phyloP scores from a whole-genome alignment of 2,888 invertebrate genomes.

The Biston betularia region DNA sequence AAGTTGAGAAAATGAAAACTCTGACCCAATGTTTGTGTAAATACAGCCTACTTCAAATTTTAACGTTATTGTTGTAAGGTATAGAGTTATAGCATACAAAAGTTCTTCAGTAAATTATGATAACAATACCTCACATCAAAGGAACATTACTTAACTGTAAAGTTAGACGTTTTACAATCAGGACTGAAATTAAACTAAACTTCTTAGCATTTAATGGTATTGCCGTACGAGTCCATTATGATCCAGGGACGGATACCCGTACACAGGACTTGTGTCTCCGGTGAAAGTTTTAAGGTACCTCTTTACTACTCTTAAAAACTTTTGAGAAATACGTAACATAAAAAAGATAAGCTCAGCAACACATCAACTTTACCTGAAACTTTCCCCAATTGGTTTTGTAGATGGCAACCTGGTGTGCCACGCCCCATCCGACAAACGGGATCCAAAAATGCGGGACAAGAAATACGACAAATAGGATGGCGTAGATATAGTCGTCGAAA shows the following conservation, averaged over 20 bases:
- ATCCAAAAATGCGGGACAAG: slow-evolving; percentile 90
- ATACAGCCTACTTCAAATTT: background rate
- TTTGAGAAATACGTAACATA: too few species aligned
- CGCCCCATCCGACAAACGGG: slow-evolving; percentile 90
- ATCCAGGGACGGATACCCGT: too few species aligned
- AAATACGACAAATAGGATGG: slow-evolving; percentile 88
- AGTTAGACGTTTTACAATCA: background rate
- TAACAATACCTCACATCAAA: background rate
- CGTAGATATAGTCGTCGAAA: slow-evolving; percentile 90
- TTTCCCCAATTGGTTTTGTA: slow-evolving; percentile 90
- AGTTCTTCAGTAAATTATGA: background rate
- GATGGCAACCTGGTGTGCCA: slow-evolving; percentile 88
- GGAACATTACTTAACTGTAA: background rate
- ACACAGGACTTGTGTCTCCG: too few species aligned
- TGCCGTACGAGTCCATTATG: too few species aligned
- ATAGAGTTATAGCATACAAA: background rate
- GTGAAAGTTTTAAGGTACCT: too few species aligned
- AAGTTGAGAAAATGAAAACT: background rate
- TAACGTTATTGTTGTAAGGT: slow-evolving; percentile 5
- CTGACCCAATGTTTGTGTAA: background rate
- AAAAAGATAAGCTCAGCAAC: background rate
- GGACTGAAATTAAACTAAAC: background rate
- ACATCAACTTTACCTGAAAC: slow-evolving; percentile 83
- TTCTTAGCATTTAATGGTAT: too few species aligned
- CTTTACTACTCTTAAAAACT: too few species aligned